phyloP scores from a whole-genome alignment of 2,797 vertebrate genomes.

The Cynodonichthys magdalenae region DNA sequence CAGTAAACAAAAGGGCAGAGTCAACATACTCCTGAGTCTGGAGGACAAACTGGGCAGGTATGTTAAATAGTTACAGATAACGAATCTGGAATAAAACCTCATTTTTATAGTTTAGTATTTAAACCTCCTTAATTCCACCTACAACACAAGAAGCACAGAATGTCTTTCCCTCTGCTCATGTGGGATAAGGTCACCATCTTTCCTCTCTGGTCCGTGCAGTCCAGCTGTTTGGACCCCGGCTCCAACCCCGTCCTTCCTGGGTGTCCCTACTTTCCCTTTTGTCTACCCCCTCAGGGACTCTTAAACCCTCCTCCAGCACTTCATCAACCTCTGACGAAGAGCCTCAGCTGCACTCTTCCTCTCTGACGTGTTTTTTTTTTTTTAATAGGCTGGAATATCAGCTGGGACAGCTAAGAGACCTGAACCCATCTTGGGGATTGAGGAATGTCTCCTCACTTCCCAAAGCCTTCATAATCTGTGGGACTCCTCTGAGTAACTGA shows the following conservation, averaged over 20 bases:
- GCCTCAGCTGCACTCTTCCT: conserved; percentile 65
- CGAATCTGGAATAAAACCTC: neutral
- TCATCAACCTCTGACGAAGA: conserved; percentile 48
- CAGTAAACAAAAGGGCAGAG: conserved; percentile 79
- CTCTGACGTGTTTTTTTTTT: conserved; percentile 40
- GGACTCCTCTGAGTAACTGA: conserved; percentile 51
- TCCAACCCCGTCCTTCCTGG: conserved; percentile 60
- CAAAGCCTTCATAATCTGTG: conserved; percentile 54
- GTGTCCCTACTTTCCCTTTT: conserved; percentile 64
- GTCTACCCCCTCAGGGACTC: conserved; percentile 38
- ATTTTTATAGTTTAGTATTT: conserved; percentile 3
- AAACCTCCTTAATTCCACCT: neutral
- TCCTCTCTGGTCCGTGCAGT: conserved; percentile 61
- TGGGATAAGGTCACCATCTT: conserved; percentile 28
- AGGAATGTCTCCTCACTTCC: conserved; percentile 65
- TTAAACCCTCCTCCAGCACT: conserved; percentile 69
- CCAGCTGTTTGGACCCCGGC: conserved; percentile 76
- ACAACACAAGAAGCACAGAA: too few species aligned
- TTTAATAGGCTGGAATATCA: conserved; percentile 62
- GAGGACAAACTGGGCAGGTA: conserved; percentile 59
- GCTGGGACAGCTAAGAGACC: conserved; percentile 62
- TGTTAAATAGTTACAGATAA: conserved; percentile 8
- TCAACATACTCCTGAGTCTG: conserved; percentile 76
- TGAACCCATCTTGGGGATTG: conserved; percentile 61
- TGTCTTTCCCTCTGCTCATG: neutral